Evolutionary conservation across 35 echinoderm and acorn worm genomes (phyloP).

Genomic region (Anneissia japonica): DNA sequence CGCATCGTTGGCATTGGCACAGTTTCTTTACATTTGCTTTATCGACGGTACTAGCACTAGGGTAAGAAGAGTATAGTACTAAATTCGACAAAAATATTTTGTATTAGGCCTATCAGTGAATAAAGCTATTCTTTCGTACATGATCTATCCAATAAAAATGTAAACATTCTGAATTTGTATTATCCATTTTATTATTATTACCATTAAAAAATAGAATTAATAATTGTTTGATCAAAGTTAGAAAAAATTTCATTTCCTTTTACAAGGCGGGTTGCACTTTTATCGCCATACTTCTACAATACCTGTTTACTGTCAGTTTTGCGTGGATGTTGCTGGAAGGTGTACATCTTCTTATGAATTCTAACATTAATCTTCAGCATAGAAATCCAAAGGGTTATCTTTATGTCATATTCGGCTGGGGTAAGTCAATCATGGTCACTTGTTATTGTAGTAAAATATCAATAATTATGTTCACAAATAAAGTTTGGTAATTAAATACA

Average conservation of each 20-base stretch:
- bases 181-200: too few species aligned
- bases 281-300: slow-evolving; percentile 47
- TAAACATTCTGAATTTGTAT: too few species aligned
- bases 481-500: too few species aligned
- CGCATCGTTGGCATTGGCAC: slow-evolving; percentile 41
- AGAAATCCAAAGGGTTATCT: slow-evolving; percentile 27
- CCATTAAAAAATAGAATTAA: too few species aligned
- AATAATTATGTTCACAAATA: too few species aligned
- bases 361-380: slow-evolving; percentile 20
- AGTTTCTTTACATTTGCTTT: slow-evolving; percentile 41
- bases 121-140: too few species aligned
- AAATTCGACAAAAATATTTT: not conserved
- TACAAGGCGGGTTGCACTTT: slow-evolving; percentile 35
- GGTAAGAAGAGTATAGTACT: slow-evolving; percentile 8
- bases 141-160: too few species aligned
- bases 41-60: slow-evolving; percentile 37
- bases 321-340: slow-evolving; percentile 74
- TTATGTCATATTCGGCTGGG: slow-evolving; percentile 53
- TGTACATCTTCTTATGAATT: slow-evolving; percentile 50
- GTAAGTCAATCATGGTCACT: too few species aligned
- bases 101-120: too few species aligned
- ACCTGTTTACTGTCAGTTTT: slow-evolving; percentile 52
- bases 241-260: not conserved
- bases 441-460: too few species aligned
- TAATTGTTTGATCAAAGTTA: too few species aligned